Percentiles rank a stretch among this genome's conserved stretches.
Evolutionary conservation across 2,113 vertebrate genomes (phyloP).

Genomic region (Bagarius yarrelli): DNA sequence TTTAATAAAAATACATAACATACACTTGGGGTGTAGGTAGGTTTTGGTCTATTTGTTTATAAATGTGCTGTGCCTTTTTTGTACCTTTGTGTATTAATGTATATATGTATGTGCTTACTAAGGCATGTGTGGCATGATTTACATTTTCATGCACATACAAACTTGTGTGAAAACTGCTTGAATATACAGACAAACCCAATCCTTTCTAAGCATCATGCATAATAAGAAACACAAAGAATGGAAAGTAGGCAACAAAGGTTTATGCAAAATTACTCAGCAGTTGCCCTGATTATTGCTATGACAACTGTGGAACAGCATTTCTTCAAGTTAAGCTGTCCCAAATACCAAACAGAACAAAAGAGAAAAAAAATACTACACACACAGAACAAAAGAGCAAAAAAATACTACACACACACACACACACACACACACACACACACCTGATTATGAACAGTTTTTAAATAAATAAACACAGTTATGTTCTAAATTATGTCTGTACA

Average conservation of each 20-base stretch:
- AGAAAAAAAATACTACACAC: background rate
- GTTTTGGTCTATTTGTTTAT: background rate
- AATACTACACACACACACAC: constrained; percentile 1
- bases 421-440: constrained; percentile 16
- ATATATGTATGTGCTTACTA: background rate
- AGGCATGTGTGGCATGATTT: background rate
- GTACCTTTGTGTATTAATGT: background rate
- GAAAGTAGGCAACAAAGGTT: constrained; percentile 55
- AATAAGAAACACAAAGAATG: constrained; percentile 37
- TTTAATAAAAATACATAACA: background rate
- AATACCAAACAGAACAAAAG: constrained; percentile 52
- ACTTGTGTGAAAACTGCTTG: background rate
- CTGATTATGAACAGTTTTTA: background rate
- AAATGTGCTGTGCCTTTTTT: background rate
- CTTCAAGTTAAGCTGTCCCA: constrained; percentile 53
- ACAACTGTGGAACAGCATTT: constrained; percentile 59
- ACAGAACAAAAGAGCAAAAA: too few species aligned
- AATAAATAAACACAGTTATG: background rate
- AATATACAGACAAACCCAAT: background rate
- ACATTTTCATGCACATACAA: constrained; percentile 5
- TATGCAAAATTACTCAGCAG: constrained; percentile 47
- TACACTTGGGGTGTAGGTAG: background rate
- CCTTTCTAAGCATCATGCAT: background rate
- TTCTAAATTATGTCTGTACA: background rate
- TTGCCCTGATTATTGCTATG: constrained; percentile 67